Base-by-base conservation (phyloP, 2,797 vertebrate species). In the Sphaeramia orbicularis region DNA sequence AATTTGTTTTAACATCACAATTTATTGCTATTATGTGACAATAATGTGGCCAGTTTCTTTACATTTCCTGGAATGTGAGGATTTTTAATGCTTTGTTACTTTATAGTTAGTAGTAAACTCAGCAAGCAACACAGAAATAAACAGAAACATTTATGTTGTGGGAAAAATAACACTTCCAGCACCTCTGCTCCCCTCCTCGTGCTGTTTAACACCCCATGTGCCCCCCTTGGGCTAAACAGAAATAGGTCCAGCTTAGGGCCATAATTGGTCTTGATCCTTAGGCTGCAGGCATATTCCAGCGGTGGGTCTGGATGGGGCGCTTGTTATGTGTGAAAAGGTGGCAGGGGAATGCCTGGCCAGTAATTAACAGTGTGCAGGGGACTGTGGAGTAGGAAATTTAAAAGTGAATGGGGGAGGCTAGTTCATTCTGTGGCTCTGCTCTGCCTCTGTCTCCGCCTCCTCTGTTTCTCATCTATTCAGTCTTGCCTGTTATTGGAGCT, bases 291-390 rank as follows among this genome's bases (percentile, higher is more conserved):
- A 90, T 92, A 92, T 89, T 92, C 89, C 87, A 92, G 85, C 71
- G 86, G 93, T 90, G 90, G 90, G 18, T 86, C 86, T 91, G 90
- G 81, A 84, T 82, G 76, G 85, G 86, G 88, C 40, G 83, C 86
- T 91, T 91, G 91, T 92, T 91, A 89, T 90, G 90, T 89, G 89
- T 89, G 87, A 91, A 91, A 90, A 96, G 95, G 95, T 95, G 94
- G 94, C 95, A 96, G 95, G 94, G 94, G 93, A 95, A 94, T 93
- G 95, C 95, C 86, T 87, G 89, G 87, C 81, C 87, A 95, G 95
- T 97, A 98, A 97, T 98, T 97, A 96, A 96, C 94, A 95, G 95
- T 96, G 96, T 96, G 95, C 95, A 96, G 56, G 95, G 95, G 95
- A 96, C 95, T 96, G 96, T 96, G 95, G 95, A 95, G 95, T 95